Evolutionary conservation across 2,113 vertebrate genomes (phyloP).

Genomic region (Vulpes lagopus): DNA sequence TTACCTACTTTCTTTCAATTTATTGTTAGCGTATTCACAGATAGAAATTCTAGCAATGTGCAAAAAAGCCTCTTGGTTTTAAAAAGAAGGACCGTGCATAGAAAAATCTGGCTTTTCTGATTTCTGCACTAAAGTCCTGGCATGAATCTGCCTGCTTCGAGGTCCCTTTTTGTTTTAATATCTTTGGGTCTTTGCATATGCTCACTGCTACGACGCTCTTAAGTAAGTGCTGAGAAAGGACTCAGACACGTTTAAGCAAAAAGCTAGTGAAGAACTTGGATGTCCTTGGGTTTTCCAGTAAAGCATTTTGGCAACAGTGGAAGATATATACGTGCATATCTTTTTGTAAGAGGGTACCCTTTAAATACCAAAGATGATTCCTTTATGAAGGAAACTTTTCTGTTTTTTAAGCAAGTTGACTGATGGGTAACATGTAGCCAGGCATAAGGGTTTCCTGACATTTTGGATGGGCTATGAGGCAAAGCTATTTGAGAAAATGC

Average conservation of each 20-base stretch:
- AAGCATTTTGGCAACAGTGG: conserved; percentile 49
- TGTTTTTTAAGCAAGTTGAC: neutral
- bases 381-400: conserved; percentile 47
- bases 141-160: neutral
- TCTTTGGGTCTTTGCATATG: neutral
- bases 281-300: conserved; percentile 38
- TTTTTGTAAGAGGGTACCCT: conserved; percentile 77
- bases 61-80: neutral
- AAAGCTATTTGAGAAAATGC: neutral
- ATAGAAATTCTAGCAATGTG: neutral
- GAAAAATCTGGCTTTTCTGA: neutral
- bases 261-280: conserved; percentile 46
- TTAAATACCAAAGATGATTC: neutral
- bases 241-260: neutral
- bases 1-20: neutral
- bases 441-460: neutral
- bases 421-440: neutral
- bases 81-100: neutral
- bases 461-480: neutral
- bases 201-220: conserved; percentile 64
- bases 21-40: neutral
- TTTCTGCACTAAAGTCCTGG: neutral
- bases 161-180: neutral
- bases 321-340: conserved; percentile 41
- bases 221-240: conserved; percentile 62